Evolutionary conservation across 2,888 invertebrate genomes (phyloP).

Genomic region (Dolomedes plantarius): DNA sequence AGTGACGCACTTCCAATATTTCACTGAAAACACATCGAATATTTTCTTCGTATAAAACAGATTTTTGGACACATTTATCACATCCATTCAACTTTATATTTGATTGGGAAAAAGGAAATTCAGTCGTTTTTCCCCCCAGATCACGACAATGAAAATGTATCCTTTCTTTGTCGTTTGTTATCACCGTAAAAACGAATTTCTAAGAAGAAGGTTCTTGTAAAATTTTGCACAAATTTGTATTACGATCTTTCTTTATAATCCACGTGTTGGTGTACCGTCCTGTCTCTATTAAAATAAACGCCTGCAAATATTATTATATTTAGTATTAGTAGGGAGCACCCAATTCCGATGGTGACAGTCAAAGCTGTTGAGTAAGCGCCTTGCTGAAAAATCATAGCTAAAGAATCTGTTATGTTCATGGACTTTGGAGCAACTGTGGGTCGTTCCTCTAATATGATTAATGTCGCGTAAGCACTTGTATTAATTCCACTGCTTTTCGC

Average conservation of each 20-base stretch:
- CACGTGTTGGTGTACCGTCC: slow-evolving; percentile 48
- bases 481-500: slow-evolving; percentile 13
- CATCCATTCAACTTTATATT: not conserved
- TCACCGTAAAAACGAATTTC: not conserved
- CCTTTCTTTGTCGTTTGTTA: not conserved
- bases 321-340: slow-evolving; percentile 91
- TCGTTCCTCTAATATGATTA: slow-evolving; percentile 51
- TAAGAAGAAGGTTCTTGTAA: not conserved
- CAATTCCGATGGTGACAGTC: slow-evolving; percentile 94
- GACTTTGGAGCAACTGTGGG: slow-evolving; percentile 76
- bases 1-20: too few species aligned
- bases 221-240: not conserved
- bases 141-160: not conserved
- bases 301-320: slow-evolving; percentile 95
- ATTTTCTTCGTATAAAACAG: too few species aligned
- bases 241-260: slow-evolving; percentile 57
- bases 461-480: slow-evolving; percentile 47
- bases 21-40: too few species aligned
- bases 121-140: not conserved
- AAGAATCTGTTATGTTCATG: slow-evolving; percentile 66
- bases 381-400: slow-evolving; percentile 68
- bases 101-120: too few species aligned
- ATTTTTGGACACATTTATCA: not conserved
- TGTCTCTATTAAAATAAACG: slow-evolving; percentile 87
- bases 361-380: slow-evolving; percentile 88